phyloP scores from a whole-genome alignment of 2,113 vertebrate species.

The Bos indicus region DNA sequence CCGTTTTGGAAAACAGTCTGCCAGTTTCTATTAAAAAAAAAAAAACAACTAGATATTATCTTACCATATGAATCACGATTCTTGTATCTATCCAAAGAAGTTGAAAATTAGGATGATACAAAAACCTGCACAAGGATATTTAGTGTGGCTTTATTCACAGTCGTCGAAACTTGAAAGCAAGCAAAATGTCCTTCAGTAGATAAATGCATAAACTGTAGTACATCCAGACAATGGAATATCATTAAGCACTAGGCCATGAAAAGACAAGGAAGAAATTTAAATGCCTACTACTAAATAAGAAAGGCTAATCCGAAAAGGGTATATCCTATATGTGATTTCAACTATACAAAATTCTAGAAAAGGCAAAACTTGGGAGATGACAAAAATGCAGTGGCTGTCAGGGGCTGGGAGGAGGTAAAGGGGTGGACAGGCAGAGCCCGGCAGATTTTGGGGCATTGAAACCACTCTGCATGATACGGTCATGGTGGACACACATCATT shows the following conservation, averaged over 20 bases:
- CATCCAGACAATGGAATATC: neutral
- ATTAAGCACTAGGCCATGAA: neutral
- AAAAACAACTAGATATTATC: no score
- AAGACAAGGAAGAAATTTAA: neutral
- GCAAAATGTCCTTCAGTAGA: neutral
- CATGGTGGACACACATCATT: rapidly evolving
- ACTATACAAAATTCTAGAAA: neutral
- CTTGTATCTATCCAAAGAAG: neutral
- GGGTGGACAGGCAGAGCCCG: neutral
- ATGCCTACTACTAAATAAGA: neutral
- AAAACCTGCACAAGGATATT: neutral
- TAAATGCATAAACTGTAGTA: neutral
- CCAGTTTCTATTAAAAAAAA: neutral
- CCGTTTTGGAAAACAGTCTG: neutral
- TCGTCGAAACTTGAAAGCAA: neutral
- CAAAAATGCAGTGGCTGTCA: neutral
- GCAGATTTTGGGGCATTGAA: neutral
- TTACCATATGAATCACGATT: neutral
- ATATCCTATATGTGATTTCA: neutral
- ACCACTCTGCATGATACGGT: no score
- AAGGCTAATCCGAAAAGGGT: neutral
- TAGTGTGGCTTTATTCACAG: neutral
- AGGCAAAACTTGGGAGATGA: neutral
- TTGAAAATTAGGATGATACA: neutral
- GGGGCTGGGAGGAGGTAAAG: no score